phyloP scores from a whole-genome alignment of 2,113 vertebrate species.

The Nerophis ophidion region DNA sequence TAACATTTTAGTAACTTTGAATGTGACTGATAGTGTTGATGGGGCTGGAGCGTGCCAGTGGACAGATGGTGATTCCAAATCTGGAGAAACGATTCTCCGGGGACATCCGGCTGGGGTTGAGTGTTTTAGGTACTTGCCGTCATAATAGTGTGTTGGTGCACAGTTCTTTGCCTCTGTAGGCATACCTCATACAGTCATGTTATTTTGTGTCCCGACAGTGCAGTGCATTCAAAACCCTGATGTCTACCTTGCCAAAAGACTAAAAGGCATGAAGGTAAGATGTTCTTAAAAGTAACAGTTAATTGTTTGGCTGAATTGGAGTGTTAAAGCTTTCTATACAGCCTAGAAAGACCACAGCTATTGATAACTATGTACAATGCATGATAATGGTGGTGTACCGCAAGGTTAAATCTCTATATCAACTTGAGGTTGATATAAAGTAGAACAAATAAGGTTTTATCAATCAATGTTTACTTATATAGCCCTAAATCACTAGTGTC shows the following conservation, averaged over 20 bases:
- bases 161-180: background rate
- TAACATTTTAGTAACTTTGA: background rate
- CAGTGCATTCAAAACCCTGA: constrained; percentile 51
- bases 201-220: constrained; percentile 41
- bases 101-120: constrained; percentile 57
- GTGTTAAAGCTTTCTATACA: too few species aligned
- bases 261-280: constrained; percentile 57
- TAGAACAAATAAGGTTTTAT: too few species aligned
- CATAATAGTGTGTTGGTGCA: background rate
- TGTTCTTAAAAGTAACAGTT: background rate
- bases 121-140: constrained; percentile 48
- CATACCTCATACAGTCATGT: background rate
- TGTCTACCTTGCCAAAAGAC: constrained; percentile 57
- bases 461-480: too few species aligned
- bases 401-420: too few species aligned
- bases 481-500: too few species aligned
- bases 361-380: too few species aligned
- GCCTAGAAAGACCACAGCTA: too few species aligned
- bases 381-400: too few species aligned
- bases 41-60: constrained; percentile 46
- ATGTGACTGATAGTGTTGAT: constrained; percentile 46
- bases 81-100: constrained; percentile 61
- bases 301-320: background rate
- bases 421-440: too few species aligned
- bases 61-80: constrained; percentile 30